A percentile compares a stretch with the other conserved stretches of the same genome.
These are phyloP conservation scores for Aspidiotus destructor DNA, from an alignment of 2,888 invertebrate genomes.

Conservation along the genomic window DNA sequence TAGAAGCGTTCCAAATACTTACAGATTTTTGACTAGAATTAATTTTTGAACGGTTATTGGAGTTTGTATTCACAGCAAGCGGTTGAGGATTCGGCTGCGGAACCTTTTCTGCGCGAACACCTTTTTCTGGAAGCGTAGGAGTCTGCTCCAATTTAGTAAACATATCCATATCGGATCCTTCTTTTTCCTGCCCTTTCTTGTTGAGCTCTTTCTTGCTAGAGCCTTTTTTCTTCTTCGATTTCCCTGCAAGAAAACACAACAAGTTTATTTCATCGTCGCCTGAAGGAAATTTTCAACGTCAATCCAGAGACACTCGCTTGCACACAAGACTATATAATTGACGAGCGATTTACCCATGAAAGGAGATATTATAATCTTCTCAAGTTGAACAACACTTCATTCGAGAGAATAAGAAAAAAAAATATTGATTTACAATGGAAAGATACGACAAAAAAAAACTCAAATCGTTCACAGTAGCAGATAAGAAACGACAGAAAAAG, in stretches of 20 bases:
- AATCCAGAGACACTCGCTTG: too few relatives aligned
- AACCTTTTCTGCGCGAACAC: slow-evolving; percentile 8
- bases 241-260: slow-evolving; percentile 10
- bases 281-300: too few relatives aligned
- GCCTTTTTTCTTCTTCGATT: slow-evolving; percentile 42
- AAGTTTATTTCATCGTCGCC: too few relatives aligned
- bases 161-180: slow-evolving; percentile 52
- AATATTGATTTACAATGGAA: too few relatives aligned
- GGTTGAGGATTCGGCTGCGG: background rate
- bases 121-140: slow-evolving; percentile 13
- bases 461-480: background rate
- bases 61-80: slow-evolving; percentile 1
- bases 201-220: slow-evolving; percentile 47
- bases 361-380: too few relatives aligned
- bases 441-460: too few relatives aligned
- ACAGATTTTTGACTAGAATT: slow-evolving; percentile 32
- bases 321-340: too few relatives aligned
- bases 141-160: slow-evolving; percentile 37
- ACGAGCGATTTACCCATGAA: too few relatives aligned
- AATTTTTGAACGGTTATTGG: slow-evolving; percentile 25
- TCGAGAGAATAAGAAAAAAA: too few relatives aligned
- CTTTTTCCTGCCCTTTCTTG: slow-evolving; percentile 50
- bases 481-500: slow-evolving; percentile 4
- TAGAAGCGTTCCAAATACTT: background rate
- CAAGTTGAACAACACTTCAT: too few relatives aligned